phyloP scores from a whole-genome alignment of 2,797 vertebrate species.

The Sebastes goodei region DNA sequence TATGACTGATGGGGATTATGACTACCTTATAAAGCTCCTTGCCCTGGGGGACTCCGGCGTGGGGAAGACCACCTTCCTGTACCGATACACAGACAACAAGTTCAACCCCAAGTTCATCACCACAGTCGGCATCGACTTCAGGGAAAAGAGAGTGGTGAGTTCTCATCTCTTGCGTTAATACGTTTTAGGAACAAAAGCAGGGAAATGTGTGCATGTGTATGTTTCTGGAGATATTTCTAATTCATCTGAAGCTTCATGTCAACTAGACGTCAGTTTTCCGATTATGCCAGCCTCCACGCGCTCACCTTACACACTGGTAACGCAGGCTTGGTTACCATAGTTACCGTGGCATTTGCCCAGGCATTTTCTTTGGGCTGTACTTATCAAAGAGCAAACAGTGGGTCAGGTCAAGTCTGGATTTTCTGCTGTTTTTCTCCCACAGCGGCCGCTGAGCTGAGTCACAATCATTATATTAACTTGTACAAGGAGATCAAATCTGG shows the following conservation, averaged over 20 bases:
- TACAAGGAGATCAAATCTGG: neutral
- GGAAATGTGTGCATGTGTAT: neutral
- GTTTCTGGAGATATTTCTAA: neutral
- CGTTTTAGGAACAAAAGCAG: neutral
- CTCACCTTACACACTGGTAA: neutral
- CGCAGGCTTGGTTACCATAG: constrained; percentile 30
- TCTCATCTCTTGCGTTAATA: neutral
- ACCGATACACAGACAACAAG: constrained; percentile 93
- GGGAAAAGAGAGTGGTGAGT: constrained; percentile 97
- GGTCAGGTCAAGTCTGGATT: constrained; percentile 30
- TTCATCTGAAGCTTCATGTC: neutral
- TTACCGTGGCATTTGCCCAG: constrained; percentile 11
- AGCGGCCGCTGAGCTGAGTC: constrained; percentile 12
- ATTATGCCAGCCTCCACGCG: neutral
- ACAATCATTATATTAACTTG: constrained; percentile 4
- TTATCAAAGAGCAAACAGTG: constrained; percentile 9
- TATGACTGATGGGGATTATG: constrained; percentile 96
- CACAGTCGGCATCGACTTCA: constrained; percentile 96
- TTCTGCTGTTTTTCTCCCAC: constrained; percentile 16
- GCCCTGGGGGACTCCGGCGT: constrained; percentile 93
- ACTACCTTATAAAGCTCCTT: constrained; percentile 94
- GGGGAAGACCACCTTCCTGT: constrained; percentile 92
- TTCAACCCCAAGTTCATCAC: constrained; percentile 98
- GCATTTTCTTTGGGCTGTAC: constrained; percentile 1
- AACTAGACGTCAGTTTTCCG: neutral